These are phyloP conservation scores for Cantharis lateralis DNA, from an alignment of 2,888 invertebrate genomes.

Conservation along the genomic window DNA sequence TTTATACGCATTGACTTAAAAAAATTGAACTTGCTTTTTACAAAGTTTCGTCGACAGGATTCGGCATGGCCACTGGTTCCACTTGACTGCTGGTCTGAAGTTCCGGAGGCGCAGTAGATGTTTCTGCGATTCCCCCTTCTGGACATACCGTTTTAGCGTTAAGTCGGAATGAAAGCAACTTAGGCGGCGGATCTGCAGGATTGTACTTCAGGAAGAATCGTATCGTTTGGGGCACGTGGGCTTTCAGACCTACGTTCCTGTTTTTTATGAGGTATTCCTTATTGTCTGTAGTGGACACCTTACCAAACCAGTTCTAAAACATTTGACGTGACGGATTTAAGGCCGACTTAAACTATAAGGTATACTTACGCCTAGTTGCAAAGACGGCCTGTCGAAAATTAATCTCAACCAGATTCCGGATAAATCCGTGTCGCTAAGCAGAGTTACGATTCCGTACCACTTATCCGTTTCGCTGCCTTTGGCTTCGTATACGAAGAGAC, in stretches of 20 bases:
- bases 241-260: conserved; percentile 60
- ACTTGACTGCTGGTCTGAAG: conserved; percentile 29
- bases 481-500: conserved; percentile 62
- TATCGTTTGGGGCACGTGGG: conserved; percentile 61
- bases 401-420: conserved; percentile 58
- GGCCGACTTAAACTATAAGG: background rate
- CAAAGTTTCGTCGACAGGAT: background rate
- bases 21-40: background rate
- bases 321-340: conserved; percentile 2
- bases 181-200: conserved; percentile 56
- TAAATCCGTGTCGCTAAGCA: conserved; percentile 61
- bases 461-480: conserved; percentile 60
- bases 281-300: conserved; percentile 61
- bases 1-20: background rate
- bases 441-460: conserved; percentile 66
- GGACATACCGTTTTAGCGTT: conserved; percentile 67
- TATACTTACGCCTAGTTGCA: conserved; percentile 27
- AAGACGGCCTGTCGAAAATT: conserved; percentile 46
- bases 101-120: background rate
- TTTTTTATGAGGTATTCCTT: conserved; percentile 62
- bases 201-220: conserved; percentile 67
- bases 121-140: conserved; percentile 37
- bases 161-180: conserved; percentile 57
- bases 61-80: background rate
- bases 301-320: conserved; percentile 63